Conservation (phyloP, 2,113 vertebrate species). For the Grammomys surdaster region DNA sequence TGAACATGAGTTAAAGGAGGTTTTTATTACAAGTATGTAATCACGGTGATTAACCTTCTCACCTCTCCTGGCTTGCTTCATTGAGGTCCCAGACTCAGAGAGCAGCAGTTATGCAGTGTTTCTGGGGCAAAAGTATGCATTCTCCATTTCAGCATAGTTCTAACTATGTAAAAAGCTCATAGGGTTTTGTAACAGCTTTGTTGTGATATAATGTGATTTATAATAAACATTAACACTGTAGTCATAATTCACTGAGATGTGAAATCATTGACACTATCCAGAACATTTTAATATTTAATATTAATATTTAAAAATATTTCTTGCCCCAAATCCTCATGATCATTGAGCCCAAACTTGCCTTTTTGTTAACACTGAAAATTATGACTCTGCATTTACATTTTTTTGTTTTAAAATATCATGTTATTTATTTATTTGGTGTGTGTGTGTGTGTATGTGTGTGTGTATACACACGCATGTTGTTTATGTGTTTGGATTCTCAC, state of each 20-base stretch:
- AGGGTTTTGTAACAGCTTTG: constrained; percentile 3
- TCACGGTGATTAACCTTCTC: constrained; percentile 6
- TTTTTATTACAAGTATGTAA: constrained; percentile 20
- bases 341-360: not conserved
- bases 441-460: not conserved
- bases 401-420: not conserved
- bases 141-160: constrained; percentile 1
- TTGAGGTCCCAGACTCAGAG: not conserved
- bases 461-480: not conserved
- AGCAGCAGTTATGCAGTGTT: not conserved
- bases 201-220: constrained; percentile 11
- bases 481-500: not conserved
- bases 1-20: not conserved
- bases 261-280: not conserved
- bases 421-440: not conserved
- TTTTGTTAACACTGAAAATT: not conserved
- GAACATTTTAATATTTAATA: not conserved
- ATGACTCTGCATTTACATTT: not conserved
- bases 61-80: constrained; percentile 17
- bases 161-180: not conserved
- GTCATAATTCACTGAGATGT: not conserved
- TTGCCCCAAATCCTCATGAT: not conserved
- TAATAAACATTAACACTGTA: not conserved
- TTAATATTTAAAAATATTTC: not conserved
- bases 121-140: constrained; percentile 50